Conservation (phyloP, 2,888 invertebrate genomes). For the Idaea aversata region DNA sequence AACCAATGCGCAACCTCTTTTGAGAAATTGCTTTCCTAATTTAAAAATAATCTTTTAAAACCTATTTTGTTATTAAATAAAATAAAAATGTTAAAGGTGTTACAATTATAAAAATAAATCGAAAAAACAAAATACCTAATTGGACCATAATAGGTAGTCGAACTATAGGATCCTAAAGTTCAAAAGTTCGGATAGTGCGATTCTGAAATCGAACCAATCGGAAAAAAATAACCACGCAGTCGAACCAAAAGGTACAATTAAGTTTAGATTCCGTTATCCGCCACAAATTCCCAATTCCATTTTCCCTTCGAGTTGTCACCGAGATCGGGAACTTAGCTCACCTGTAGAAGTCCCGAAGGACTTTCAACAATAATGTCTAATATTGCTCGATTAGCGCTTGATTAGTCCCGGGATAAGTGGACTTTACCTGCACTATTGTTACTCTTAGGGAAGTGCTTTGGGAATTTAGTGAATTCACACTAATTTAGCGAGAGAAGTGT, state of each 20-base stretch:
- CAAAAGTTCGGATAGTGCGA: no score
- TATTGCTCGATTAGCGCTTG: background rate
- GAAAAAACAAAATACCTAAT: no score
- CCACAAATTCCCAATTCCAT: conserved; percentile 1
- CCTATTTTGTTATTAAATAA: no score
- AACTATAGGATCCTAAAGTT: no score
- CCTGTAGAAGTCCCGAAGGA: background rate
- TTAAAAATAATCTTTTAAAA: no score
- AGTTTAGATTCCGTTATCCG: background rate
- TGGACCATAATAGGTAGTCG: no score
- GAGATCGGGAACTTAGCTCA: background rate
- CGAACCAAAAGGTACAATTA: background rate
- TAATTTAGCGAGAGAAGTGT: background rate
- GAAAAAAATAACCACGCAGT: background rate
- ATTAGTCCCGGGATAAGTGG: background rate
- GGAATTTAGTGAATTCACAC: background rate
- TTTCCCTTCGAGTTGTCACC: background rate
- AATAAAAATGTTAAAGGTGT: no score
- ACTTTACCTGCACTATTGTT: background rate
- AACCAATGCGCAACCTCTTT: no score
- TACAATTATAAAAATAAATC: no score
- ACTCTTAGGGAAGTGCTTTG: background rate
- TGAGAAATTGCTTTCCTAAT: no score
- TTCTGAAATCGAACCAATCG: background rate
- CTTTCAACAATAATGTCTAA: background rate